Evolutionary conservation across 1,140 invertebrate species (phyloP), one percentile per base, ranked within the genome.

Genomic region (Acromyrmex echinatior): DNA sequence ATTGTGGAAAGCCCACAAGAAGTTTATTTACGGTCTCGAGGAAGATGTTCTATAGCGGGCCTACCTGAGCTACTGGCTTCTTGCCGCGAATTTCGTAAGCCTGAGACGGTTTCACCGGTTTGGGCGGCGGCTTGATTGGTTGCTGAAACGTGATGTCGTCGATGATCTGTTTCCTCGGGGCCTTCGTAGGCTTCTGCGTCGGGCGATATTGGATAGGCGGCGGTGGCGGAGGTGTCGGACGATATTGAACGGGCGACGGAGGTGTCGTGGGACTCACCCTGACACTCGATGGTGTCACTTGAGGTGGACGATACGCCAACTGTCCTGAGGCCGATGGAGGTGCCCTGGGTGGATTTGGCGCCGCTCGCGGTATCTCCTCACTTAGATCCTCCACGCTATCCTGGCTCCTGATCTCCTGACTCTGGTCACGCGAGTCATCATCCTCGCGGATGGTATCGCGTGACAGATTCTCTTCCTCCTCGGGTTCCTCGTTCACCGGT

Each of bases 31-130:
- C 35, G 14, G 4, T 12, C 18, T 58, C 0, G 9, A 9, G 10
- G 18, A 18, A 65, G 16, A 7, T 16, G 3, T n/a, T 65, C 4
- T 21, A 4, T 39, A 9, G n/a, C 6, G 18, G 31, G 53, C 76
- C 35, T 88, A 97, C 97, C 95, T 98, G 97, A 18, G 97, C 97
- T 1, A 97, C 97, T 2, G 97, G 97, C 91, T 97, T 97, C 90
- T 96, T 97, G 81, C 96, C 96, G 65, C 96, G 92, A 7, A 89
- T 51, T 12, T 92, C 90, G 66, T 92, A 92, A 28, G 53, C 79
- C 31, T 93, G 91, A 5, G 87, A 73, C 4, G 91, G 66, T 65
- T 92, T 93, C 0, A 88, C 66, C 10, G 92, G 82, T 18, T 92
- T 90, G 1, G 86, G 56, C 18, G 91, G 86, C n/a, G 89, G 58